These are phyloP conservation scores for Octodonta nipae DNA, from an alignment of 2,888 invertebrate genomes.

Conservation along the genomic window DNA sequence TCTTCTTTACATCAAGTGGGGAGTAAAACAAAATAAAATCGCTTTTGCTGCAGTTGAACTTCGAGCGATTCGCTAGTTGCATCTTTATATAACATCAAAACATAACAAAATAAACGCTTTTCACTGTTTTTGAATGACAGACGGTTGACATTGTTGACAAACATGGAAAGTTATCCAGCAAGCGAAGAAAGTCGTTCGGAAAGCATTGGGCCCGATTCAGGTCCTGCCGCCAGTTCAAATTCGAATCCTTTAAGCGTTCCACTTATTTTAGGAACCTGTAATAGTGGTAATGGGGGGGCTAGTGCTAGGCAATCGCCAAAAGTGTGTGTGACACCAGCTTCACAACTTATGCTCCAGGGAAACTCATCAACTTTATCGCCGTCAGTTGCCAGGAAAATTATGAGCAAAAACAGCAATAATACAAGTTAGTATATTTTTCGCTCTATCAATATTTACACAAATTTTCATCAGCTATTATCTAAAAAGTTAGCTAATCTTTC, in stretches of 20 bases:
- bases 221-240: slow-evolving; percentile 1
- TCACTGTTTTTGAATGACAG: background rate
- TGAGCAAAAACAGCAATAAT: slow-evolving; percentile 51
- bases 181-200: too few relatives aligned
- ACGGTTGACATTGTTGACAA: too few relatives aligned
- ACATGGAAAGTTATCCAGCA: too few relatives aligned
- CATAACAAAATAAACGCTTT: too few relatives aligned
- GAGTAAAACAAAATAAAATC: slow-evolving; percentile 2
- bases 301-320: slow-evolving; percentile 28
- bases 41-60: background rate
- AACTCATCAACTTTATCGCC: slow-evolving; percentile 36
- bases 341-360: slow-evolving; percentile 27
- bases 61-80: background rate
- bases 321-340: slow-evolving; percentile 20
- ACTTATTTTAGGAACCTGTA: slow-evolving; percentile 10
- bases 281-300: slow-evolving; percentile 23
- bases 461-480: too few relatives aligned
- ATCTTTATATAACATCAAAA: background rate
- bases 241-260: background rate
- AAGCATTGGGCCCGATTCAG: too few relatives aligned
- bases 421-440: slow-evolving; percentile 44
- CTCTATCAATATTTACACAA: too few relatives aligned
- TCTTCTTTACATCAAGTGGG: slow-evolving; percentile 1
- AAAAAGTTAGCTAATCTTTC: too few relatives aligned
- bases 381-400: slow-evolving; percentile 47